Conservation (phyloP, 2,888 invertebrate genomes). For the Eilema griseolum region DNA sequence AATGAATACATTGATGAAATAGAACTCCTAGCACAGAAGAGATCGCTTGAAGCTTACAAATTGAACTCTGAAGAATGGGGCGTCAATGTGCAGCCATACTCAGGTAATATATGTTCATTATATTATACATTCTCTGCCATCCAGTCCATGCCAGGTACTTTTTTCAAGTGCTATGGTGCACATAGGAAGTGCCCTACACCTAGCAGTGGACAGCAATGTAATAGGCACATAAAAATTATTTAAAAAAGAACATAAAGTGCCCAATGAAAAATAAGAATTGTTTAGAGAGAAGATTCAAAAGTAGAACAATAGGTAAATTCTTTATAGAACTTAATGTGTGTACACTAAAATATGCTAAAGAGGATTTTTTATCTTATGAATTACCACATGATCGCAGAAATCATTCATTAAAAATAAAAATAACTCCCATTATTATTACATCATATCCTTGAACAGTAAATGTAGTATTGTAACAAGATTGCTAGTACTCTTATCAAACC, state of each 20-base stretch:
- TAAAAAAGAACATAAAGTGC: too few species aligned
- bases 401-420: too few species aligned
- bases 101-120: slow-evolving; percentile 82
- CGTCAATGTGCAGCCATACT: slow-evolving; percentile 98
- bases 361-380: neutral
- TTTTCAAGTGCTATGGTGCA: too few species aligned
- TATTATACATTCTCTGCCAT: neutral
- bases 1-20: slow-evolving; percentile 98
- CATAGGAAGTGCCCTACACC: too few species aligned
- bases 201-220: too few species aligned
- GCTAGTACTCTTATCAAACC: neutral
- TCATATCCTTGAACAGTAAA: neutral
- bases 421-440: neutral
- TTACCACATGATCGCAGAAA: neutral
- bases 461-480: neutral
- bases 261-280: too few species aligned
- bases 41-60: slow-evolving; percentile 94
- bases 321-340: too few species aligned
- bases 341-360: neutral
- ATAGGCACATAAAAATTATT: too few species aligned
- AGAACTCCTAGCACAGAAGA: slow-evolving; percentile 95
- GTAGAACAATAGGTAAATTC: too few species aligned
- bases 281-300: too few species aligned
- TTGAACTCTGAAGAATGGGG: slow-evolving; percentile 96
- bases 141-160: too few species aligned